Base-by-base conservation (phyloP, 92 coral and sea anemone genomes). In the Blastomussa wellsi region DNA sequence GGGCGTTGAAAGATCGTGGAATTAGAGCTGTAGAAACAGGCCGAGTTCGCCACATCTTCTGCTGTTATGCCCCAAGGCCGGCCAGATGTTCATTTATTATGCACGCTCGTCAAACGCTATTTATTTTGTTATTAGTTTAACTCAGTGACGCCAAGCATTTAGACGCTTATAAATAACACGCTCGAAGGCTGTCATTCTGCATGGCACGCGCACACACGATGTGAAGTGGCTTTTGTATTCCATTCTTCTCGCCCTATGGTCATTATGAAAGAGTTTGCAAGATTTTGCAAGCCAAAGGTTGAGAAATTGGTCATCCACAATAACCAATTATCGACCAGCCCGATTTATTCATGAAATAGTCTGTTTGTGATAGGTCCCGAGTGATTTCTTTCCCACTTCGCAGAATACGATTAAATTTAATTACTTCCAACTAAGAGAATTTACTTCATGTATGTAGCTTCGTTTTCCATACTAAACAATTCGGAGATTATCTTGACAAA, bases 41-140 rank as follows among this genome's bases (percentile, higher is more conserved):
- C 26, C 70, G 83, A 35, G 53, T 44, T 33, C 66, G 31, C 78
- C 82, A 57, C 47, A 74, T 57, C 38, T 64, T 37, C 51, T 60
- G 81, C 72, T 73, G 74, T 78, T 81, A 48, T 87, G 55, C 88
- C 88, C 88, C 77, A 76, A 77, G 83, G 88, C 88, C 48, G 75
- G 79, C 83, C 94, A 89, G 94, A 82, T 87, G 86, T 86, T 70
- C 85, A 89, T 89, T 86, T 82, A 59, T 84, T 86, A 87, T 85
- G 94, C 89, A 76, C 89, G 88, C 64, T 91, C 94, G 90, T 91
- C 91, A 84, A 78, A 82, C 76, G 72, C 86, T 89, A 89, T 91
- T 91, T 90, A 91, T 88, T 88, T 90, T 89, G 89, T 85, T 89
- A 89, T 91, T 89, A 89, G 88, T 82, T 88, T 91, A 89, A 91